These are phyloP conservation scores for Drosophila maculinotata DNA, from an alignment of 2,888 invertebrate genomes.

Conservation along the genomic window DNA sequence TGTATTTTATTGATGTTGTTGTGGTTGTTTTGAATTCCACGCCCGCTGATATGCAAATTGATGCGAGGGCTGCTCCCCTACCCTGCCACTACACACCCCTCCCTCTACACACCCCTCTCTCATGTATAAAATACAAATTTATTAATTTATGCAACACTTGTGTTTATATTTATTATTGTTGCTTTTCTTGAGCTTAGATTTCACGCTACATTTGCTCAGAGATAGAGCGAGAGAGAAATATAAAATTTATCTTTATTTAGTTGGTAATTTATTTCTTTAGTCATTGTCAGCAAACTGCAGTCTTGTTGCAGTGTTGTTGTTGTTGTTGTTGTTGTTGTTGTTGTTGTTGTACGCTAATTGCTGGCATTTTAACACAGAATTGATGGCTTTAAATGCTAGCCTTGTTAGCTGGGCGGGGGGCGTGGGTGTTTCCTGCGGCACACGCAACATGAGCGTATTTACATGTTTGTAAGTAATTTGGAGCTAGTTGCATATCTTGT, in stretches of 20 bases:
- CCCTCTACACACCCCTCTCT: background rate
- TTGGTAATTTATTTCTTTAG: constrained; percentile 52
- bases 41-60: constrained; percentile 56
- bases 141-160: constrained; percentile 75
- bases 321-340: background rate
- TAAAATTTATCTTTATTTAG: constrained; percentile 31
- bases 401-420: constrained; percentile 28
- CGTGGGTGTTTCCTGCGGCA: constrained; percentile 66
- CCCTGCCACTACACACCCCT: background rate
- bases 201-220: constrained; percentile 51
- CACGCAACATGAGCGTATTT: constrained; percentile 55
- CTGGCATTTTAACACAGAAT: constrained; percentile 37
- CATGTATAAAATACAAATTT: constrained; percentile 48
- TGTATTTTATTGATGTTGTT: constrained; percentile 13
- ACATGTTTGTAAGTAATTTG: constrained; percentile 35
- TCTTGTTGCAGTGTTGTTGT: background rate
- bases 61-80: constrained; percentile 8
- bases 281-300: constrained; percentile 1
- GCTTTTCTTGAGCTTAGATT: constrained; percentile 40
- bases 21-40: constrained; percentile 46
- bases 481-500: constrained; percentile 55
- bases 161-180: constrained; percentile 51
- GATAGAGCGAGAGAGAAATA: constrained; percentile 18
- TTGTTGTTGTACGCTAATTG: constrained; percentile 39
- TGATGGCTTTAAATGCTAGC: constrained; percentile 32